phyloP scores from a whole-genome alignment of 2,888 invertebrate genomes.

The Tinea pellionella region DNA sequence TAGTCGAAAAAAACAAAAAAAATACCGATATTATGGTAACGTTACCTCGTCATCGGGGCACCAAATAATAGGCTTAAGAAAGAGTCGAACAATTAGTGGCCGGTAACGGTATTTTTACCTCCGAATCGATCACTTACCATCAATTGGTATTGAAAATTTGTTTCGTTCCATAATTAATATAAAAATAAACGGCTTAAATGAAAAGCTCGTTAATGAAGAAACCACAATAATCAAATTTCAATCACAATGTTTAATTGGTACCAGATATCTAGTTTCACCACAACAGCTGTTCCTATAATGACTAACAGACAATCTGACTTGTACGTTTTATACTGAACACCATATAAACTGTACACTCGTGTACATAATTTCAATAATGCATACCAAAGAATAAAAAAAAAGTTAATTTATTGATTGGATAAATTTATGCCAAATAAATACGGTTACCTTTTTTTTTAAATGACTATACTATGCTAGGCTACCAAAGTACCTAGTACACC shows the following conservation, averaged over 20 bases:
- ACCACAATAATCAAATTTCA: not conserved
- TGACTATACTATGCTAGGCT: too few species aligned
- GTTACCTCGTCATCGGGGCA: too few species aligned
- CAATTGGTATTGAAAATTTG: not conserved
- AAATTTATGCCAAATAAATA: too few species aligned
- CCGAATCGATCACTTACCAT: not conserved
- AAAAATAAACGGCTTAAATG: not conserved
- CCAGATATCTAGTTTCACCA: not conserved
- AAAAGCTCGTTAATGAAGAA: not conserved
- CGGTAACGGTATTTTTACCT: too few species aligned
- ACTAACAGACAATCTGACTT: not conserved
- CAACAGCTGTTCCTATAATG: not conserved
- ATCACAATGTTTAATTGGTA: not conserved
- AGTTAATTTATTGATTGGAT: too few species aligned
- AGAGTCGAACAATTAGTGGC: too few species aligned
- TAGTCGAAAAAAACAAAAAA: too few species aligned
- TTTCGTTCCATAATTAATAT: not conserved
- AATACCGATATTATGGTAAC: too few species aligned
- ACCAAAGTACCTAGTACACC: too few species aligned
- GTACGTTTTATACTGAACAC: constrained; percentile 1
- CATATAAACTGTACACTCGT: not conserved
- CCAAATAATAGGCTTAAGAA: too few species aligned
- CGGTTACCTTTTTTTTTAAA: too few species aligned
- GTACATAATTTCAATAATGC: not conserved
- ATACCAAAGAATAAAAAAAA: too few species aligned